Evolutionary conservation across 2,888 invertebrate species (phyloP), one percentile per base, ranked within the genome.

Genomic region (Steinernema scapterisci): DNA sequence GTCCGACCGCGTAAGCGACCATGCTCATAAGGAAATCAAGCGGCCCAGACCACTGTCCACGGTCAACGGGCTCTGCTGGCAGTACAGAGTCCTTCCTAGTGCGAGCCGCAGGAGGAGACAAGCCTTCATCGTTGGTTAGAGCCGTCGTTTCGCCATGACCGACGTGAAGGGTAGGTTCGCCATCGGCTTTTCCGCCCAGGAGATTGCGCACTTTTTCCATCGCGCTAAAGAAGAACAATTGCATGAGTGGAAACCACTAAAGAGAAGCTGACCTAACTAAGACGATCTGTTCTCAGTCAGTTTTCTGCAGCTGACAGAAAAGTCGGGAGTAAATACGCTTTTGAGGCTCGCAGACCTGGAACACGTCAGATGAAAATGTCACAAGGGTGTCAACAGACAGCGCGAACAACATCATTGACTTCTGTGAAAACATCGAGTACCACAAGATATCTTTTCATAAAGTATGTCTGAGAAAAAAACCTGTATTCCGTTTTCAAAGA

Each of bases 1-100:
- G 79, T 31, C 87, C 87, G 7, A 87, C 86, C 5, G 87, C 87
- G 72, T 87, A 87, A 11, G 87, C 87, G 19, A 87, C 80, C 86
- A 87, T 85, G 56, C 83, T 83, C 87, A 87, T 86, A 19, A 87
- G 78, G 70, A 86, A 86, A 74, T 87, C 85, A 73, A 86, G 82
- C 72, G 82, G 80, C 27, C 85, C 83, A 6, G 79, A 75, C 87
- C 87, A 87, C 77, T 85, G 84, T 0, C 86, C 86, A 54, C 82
- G 48, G 70, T 82, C 82, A 16, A 81, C 78, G 11, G 72, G 73
- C 56, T 81, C 82, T 13, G 73, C 78, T 1, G 52, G 71, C 31
- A 48, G n/a, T 3, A 72, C 72, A 21, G 44, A 43, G 21, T 72
- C 51, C 16, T 45, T 46, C 25, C 56, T 23, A 46, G 21, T 72